Evolutionary conservation across 2,113 vertebrate species (phyloP).

Genomic region (Syngnathus floridae): DNA sequence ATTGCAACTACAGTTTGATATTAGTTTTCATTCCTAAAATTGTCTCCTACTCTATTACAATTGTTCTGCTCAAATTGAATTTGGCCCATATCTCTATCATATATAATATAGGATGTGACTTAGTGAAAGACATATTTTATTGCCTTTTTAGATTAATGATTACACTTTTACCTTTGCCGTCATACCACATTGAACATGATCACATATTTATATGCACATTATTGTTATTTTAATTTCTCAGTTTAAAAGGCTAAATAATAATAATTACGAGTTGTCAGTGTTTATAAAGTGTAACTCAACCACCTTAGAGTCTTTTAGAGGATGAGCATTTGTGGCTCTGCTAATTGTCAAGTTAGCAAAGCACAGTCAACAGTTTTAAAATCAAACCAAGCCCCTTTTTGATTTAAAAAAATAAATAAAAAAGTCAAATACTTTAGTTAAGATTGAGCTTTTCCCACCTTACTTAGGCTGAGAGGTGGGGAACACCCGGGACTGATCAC

Average conservation of each 20-base stretch:
- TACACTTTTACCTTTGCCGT: background rate
- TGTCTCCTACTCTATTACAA: too few species aligned
- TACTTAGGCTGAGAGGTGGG: background rate
- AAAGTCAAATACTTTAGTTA: background rate
- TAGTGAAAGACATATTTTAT: too few species aligned
- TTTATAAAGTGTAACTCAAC: background rate
- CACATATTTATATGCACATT: background rate
- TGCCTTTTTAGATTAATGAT: background rate
- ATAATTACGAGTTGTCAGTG: background rate
- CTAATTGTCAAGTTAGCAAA: background rate
- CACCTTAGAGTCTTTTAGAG: background rate
- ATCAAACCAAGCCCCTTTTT: background rate
- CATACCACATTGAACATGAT: slow-evolving; percentile 10
- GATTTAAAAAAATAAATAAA: background rate
- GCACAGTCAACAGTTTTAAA: background rate
- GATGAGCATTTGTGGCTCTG: background rate
- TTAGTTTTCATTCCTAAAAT: too few species aligned
- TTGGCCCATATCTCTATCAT: too few species aligned
- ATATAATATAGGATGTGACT: too few species aligned
- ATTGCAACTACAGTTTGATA: too few species aligned
- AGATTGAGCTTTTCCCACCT: background rate
- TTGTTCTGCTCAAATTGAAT: background rate
- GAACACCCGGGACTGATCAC: too few species aligned
- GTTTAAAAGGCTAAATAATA: background rate
- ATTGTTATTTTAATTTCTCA: background rate